Percentiles rank a stretch among this genome's conserved stretches.
Conservation (phyloP, 2,888 invertebrate genomes). For the Euclidia mi region DNA sequence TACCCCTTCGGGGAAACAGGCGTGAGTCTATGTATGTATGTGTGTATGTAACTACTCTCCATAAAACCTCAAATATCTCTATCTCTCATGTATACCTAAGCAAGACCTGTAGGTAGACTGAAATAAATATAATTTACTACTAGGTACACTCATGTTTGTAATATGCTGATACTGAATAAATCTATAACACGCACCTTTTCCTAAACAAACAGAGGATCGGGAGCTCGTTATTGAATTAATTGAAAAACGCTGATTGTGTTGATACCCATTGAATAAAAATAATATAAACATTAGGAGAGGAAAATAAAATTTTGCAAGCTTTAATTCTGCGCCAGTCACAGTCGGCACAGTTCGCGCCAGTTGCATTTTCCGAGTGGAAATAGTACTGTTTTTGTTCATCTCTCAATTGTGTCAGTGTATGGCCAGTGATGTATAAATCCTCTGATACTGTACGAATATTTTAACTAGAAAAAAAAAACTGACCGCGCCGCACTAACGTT, state of each 20-base stretch:
- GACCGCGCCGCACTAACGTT: constrained; percentile 61
- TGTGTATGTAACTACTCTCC: too few species aligned
- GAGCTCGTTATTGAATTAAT: constrained; percentile 19
- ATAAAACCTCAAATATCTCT: too few species aligned
- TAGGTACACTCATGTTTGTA: background rate
- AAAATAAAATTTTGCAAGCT: constrained; percentile 40
- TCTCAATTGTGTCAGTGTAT: constrained; percentile 79
- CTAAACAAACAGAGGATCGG: constrained; percentile 17
- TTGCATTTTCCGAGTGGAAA: constrained; percentile 63
- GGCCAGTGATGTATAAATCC: constrained; percentile 84
- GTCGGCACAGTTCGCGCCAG: constrained; percentile 52
- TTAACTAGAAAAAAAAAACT: constrained; percentile 76
- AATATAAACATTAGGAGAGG: constrained; percentile 48
- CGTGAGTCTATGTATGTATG: too few species aligned
- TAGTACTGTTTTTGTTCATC: constrained; percentile 81
- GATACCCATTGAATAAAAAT: constrained; percentile 23
- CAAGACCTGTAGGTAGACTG: constrained; percentile 1
- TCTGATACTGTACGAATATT: constrained; percentile 80
- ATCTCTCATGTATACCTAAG: background rate
- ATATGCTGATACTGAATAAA: constrained; percentile 1
- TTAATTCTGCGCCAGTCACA: constrained; percentile 51
- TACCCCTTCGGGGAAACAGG: too few species aligned
- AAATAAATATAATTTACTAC: background rate
- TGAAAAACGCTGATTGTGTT: constrained; percentile 21
- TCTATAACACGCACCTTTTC: constrained; percentile 5